Base-by-base conservation (phyloP, 2,113 vertebrate genomes). In the Erythrocebus patas region DNA sequence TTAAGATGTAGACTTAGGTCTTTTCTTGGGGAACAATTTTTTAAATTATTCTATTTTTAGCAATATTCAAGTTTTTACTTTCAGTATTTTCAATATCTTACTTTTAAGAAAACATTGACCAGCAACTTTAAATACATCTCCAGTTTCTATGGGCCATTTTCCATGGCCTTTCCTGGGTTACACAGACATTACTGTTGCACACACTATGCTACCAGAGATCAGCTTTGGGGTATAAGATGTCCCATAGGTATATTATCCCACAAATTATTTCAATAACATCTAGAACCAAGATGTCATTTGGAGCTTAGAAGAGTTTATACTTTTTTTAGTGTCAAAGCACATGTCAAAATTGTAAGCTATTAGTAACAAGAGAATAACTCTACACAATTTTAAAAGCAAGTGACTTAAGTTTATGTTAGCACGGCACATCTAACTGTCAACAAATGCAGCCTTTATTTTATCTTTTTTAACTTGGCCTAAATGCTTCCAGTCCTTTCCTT, bases 31-130 rank as follows among this genome's bases (percentile, higher is more conserved):
- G 1, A 96, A 35, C 5, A 43, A 76, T 52, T 94, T 92, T 93
- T 50, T 92, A 61, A 89, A 64, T 20, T 45, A 17, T 27, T 64
- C 30, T 50, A 45, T 78, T 79, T 83, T 93, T 72, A 96, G 50
- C 45, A 90, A n/a, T 0, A 14, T 87, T 95, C 18, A 43, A 83
- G 18, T 64, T 97, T 95, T 97, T 48, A 32, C 9, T 48, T 88
- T 75, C 18, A 81, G 40, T 73, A 50, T 86, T 93, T 96, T 83
- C 78, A 80, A 61, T 79, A 91, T 89, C 82, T 86, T 78, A 64
- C 55, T 73, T 91, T 95, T 48, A 57, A 79, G 45, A 89, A 86
- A 95, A 73, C 20, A 2, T 40, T 81, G 70, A 61, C 35, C 52
- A 35, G 40, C 16, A 82, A 45, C 18, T 73, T 85, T 82, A 95